These are phyloP conservation scores for Coleophora deauratella DNA, from an alignment of 2,888 invertebrate species.

Conservation along the genomic window DNA sequence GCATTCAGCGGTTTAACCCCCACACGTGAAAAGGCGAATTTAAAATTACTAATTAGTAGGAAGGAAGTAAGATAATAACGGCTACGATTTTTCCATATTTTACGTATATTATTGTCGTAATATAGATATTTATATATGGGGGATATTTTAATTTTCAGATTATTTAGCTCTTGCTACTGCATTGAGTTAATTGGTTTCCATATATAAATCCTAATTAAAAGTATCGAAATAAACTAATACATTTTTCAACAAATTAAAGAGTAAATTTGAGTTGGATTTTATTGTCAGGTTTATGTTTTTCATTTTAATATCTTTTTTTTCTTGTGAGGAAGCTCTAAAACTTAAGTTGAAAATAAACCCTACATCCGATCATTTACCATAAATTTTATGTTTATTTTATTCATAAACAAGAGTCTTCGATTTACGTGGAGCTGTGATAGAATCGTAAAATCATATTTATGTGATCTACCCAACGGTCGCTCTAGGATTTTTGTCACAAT, in stretches of 20 bases:
- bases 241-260: no score
- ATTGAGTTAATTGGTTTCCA: no score
- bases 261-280: no score
- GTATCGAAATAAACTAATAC: no score
- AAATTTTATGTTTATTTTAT: slow-evolving; percentile 49
- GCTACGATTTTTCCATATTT: no score
- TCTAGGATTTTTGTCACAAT: slow-evolving; percentile 55
- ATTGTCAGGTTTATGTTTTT: no score
- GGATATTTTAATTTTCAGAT: no score
- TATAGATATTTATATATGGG: no score
- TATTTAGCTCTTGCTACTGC: no score
- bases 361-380: slow-evolving; percentile 11
- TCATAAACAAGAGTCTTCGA: slow-evolving; percentile 49
- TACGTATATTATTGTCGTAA: no score
- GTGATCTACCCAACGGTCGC: slow-evolving; percentile 47
- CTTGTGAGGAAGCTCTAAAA: slow-evolving; percentile 7
- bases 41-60: slow-evolving; percentile 32
- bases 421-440: slow-evolving; percentile 42
- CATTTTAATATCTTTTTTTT: no score
- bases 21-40: slow-evolving; percentile 27
- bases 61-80: background rate
- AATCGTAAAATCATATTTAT: slow-evolving; percentile 67
- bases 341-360: slow-evolving; percentile 8
- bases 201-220: no score
- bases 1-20: slow-evolving; percentile 26